phyloP scores from a whole-genome alignment of 2,113 vertebrate genomes.

The Anser cygnoides region DNA sequence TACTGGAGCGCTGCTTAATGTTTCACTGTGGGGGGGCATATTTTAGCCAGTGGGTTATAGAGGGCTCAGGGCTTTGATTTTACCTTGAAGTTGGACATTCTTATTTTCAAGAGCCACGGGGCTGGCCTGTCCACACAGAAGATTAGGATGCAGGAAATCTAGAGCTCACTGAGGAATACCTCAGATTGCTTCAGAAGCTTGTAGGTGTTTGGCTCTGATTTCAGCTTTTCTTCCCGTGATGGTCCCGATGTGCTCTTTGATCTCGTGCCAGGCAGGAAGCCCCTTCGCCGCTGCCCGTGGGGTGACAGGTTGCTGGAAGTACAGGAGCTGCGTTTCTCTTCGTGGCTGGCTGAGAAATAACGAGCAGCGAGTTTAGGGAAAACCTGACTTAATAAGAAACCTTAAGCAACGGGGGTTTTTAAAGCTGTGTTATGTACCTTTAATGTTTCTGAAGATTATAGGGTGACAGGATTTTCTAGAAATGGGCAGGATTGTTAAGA shows the following conservation, averaged over 20 bases:
- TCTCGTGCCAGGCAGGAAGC: background rate
- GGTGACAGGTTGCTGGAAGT: conserved; percentile 34
- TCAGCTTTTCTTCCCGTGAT: background rate
- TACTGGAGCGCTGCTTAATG: background rate
- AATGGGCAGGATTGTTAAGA: conserved; percentile 64
- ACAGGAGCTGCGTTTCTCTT: conserved; percentile 14
- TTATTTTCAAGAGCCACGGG: background rate
- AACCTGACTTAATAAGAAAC: conserved; percentile 57
- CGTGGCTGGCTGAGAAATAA: conserved; percentile 16
- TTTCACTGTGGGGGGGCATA: background rate
- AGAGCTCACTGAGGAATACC: background rate
- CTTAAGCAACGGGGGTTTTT: conserved; percentile 55
- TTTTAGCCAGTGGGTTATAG: background rate
- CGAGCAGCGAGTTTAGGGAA: conserved; percentile 46
- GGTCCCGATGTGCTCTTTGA: background rate
- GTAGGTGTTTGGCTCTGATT: background rate
- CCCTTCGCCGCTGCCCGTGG: background rate
- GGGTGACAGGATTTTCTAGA: conserved; percentile 39
- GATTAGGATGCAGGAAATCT: background rate
- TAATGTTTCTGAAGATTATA: conserved; percentile 64
- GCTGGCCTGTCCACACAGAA: background rate
- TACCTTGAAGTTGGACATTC: background rate
- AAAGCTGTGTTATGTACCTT: conserved; percentile 17
- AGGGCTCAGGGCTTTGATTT: background rate
- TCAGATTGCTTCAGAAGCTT: background rate